Evolutionary conservation across 92 coral and sea anemone species (phyloP), one percentile per base, ranked within the genome.

Genomic region (Umimayanthus kanabou): DNA sequence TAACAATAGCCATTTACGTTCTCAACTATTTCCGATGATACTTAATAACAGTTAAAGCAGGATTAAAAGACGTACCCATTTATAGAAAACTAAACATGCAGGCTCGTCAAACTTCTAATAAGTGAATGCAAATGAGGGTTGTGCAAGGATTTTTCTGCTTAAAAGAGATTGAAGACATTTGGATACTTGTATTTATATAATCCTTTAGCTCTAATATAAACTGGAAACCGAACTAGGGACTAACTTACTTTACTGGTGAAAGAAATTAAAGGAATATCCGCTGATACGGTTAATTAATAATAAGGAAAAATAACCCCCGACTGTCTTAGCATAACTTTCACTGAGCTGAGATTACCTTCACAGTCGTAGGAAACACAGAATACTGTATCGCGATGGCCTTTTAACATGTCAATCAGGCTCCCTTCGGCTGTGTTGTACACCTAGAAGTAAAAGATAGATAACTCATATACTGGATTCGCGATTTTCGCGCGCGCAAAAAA

Each of bases 371-470:
- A 85, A 64, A 96, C 80, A 74, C 99, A 95, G 88, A 92, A 96
- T 0, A 96, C 97, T 7, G 97, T 92, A 47, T 92, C 90, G n/a
- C 92, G 88, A 85, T 96, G 99, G 61, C 99, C 99, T 80, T 93
- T 96, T 22, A 96, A 87, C 96, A 95, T 95, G 65, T 93, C 98
- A 10, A 92, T 74, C 90, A 96, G 80, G 45, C 82, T 79, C 4
- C 98, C 98, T 58, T 92, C 94, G 33, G 40, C 49, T 30, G 98
- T 88, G 73, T 96, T 92, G 71, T 96, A 96, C 1, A 96, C 93
- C 99, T 96, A 39, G 50, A 71, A 76, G 47, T 15, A 79, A 81
- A 80, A 40, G 33, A 77, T 8, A 55, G 67, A 73, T 45, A 39
- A 64, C 37, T 33, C 2, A 33, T 33, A 33, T 33, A 0, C 37